Percentiles rank a stretch among this genome's conserved stretches.
These are phyloP conservation scores for Arge pagana DNA, from an alignment of 2,888 invertebrate species.

Conservation along the genomic window DNA sequence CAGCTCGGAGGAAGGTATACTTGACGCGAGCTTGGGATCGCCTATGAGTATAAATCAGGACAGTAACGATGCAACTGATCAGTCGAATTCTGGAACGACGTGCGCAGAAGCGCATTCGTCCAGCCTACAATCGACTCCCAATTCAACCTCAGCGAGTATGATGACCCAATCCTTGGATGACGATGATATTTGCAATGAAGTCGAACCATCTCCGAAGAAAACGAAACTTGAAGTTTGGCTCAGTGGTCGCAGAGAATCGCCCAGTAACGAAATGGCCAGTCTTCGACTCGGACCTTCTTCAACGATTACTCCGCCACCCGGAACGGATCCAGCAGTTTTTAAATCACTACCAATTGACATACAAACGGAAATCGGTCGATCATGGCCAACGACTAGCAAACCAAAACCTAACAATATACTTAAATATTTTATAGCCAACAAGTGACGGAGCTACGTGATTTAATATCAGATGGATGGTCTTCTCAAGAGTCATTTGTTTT, in stretches of 20 bases:
- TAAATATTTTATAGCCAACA: slow-evolving; percentile 55
- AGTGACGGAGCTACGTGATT: slow-evolving; percentile 44
- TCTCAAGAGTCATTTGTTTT: background rate
- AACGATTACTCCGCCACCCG: slow-evolving; percentile 60
- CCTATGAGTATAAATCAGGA: slow-evolving; percentile 53
- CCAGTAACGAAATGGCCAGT: slow-evolving; percentile 54
- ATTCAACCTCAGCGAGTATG: slow-evolving; percentile 29
- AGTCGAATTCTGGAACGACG: slow-evolving; percentile 26
- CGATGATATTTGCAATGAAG: slow-evolving; percentile 58
- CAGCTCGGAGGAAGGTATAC: slow-evolving; percentile 48
- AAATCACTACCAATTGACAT: slow-evolving; percentile 72
- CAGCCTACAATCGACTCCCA: background rate
- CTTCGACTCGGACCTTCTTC: slow-evolving; percentile 49
- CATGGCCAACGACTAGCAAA: slow-evolving; percentile 49
- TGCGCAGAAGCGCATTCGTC: slow-evolving; percentile 18
- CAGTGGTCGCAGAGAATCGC: slow-evolving; percentile 59
- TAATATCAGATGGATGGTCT: slow-evolving; percentile 30
- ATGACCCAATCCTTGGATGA: slow-evolving; percentile 40
- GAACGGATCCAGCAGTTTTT: slow-evolving; percentile 72
- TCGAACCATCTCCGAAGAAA: slow-evolving; percentile 79
- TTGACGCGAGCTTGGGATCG: slow-evolving; percentile 59
- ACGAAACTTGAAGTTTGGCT: slow-evolving; percentile 61
- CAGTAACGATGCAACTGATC: slow-evolving; percentile 46
- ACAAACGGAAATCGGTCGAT: slow-evolving; percentile 67
- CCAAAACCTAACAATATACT: slow-evolving; percentile 55